Base-by-base conservation (phyloP, 2,113 vertebrate species). In the Perca schrenkii region DNA sequence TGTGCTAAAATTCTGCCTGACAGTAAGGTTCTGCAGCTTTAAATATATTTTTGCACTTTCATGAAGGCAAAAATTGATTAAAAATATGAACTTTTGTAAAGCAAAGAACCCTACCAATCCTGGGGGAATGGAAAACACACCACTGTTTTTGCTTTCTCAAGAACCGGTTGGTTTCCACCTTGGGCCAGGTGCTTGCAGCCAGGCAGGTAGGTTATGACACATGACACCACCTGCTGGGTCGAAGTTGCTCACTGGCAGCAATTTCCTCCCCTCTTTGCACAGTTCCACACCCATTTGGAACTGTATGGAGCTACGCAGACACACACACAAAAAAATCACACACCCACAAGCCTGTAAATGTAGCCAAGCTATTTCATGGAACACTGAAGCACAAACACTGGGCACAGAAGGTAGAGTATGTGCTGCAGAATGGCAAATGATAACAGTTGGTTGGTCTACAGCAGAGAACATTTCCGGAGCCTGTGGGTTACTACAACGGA, bases 121-220 rank as follows among this genome's bases (percentile, higher is more conserved):
- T 50, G 22, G 31, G 17, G 21, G 25, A 73, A 68, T 53, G 28
- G 56, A 34, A 43, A 82, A 50, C 52, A 19, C 63, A 62, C 70
- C 72, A 28, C 36, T 13, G 50, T 21, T 54, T 54, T 46, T 28
- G 52, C 53, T 36, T 78, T 82, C 49, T 62, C 34, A 57, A 68
- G 63, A 91, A 87, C 80, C 61, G 8, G 77, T 89, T 89, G 62
- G 76, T 77, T 91, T 83, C 80, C 72, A 56, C 84, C 85, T 67
- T 34, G 14, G 74, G 89, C 90, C 80, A 83, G 75, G 79, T 75
- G 80, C 78, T 77, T 43, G 70, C 86, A 79, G 75, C 74, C 70
- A 50, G 54, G 40, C 77, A 87, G 74, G 77, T 77, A 73, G 62
- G 71, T 79, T 77, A 62, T 13, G 75, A 80, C 79, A 89, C 85